These are phyloP conservation scores for Hemibagrus wyckioides DNA, from an alignment of 2,113 vertebrate species.

Conservation along the genomic window DNA sequence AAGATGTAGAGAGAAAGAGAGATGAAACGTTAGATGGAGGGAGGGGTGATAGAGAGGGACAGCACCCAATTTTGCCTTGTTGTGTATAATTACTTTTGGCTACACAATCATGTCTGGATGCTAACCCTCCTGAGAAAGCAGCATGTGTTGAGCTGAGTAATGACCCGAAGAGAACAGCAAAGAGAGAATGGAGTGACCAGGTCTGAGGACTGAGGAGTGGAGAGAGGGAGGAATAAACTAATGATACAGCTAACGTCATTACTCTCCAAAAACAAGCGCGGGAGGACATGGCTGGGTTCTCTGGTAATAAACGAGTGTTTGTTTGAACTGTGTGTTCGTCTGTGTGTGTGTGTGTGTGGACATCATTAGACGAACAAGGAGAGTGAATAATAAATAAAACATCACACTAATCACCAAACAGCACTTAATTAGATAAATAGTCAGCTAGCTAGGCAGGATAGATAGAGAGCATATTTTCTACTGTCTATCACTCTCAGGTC, in stretches of 20 bases:
- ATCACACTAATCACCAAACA: conserved; percentile 14
- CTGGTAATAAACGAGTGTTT: conserved; percentile 55
- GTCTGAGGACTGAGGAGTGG: background rate
- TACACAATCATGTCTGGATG: conserved; percentile 32
- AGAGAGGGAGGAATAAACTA: conserved; percentile 43
- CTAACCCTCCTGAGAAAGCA: background rate
- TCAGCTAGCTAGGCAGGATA: background rate
- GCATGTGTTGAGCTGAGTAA: conserved; percentile 8
- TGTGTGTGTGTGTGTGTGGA: conserved; percentile 38
- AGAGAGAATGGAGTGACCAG: conserved; percentile 30
- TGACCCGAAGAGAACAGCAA: conserved; percentile 15
- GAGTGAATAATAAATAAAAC: conserved; percentile 1
- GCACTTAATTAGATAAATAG: background rate
- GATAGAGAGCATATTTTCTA: background rate
- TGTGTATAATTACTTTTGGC: conserved; percentile 46
- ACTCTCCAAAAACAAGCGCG: conserved; percentile 59
- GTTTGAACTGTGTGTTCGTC: conserved; percentile 49
- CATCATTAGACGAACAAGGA: conserved; percentile 8
- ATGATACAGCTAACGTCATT: conserved; percentile 60
- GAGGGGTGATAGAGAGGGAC: conserved; percentile 22
- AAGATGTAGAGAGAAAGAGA: conserved; percentile 1
- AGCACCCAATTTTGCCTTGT: conserved; percentile 29
- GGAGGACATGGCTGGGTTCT: conserved; percentile 26
- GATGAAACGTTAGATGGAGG: background rate
- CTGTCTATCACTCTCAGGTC: background rate